phyloP scores from a whole-genome alignment of 2,113 vertebrate genomes.

The Tichodroma muraria region DNA sequence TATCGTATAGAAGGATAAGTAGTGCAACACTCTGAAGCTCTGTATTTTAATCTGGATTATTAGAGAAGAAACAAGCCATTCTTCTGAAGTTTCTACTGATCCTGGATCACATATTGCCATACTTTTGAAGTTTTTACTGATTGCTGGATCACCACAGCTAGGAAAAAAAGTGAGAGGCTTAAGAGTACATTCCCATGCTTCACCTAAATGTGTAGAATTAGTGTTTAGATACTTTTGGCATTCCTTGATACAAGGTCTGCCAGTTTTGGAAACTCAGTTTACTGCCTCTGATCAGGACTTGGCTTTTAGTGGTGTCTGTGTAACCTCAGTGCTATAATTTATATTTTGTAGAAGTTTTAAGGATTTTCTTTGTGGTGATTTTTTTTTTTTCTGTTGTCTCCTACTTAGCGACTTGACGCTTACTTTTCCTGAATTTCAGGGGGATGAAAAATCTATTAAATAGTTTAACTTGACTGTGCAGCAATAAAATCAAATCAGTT shows the following conservation, averaged over 20 bases:
- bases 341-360: neutral
- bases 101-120: neutral
- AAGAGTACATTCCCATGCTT: neutral
- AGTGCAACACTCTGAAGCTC: neutral
- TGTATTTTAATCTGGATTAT: neutral
- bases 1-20: rapidly evolving
- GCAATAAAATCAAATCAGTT: neutral
- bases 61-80: neutral
- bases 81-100: neutral
- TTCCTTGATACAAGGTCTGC: neutral
- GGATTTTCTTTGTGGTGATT: neutral
- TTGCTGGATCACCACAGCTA: neutral
- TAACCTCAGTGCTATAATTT: neutral
- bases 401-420: neutral
- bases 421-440: neutral
- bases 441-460: neutral
- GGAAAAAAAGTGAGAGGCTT: neutral
- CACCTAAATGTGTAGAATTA: neutral
- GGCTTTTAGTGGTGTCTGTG: neutral
- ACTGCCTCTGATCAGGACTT: neutral
- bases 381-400: neutral
- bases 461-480: neutral
- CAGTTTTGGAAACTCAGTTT: neutral
- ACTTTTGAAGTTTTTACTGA: neutral
- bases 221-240: neutral